Percentiles rank a stretch among this genome's conserved stretches.
Conservation (phyloP, 2,888 invertebrate genomes). For the Lingula anatina region DNA sequence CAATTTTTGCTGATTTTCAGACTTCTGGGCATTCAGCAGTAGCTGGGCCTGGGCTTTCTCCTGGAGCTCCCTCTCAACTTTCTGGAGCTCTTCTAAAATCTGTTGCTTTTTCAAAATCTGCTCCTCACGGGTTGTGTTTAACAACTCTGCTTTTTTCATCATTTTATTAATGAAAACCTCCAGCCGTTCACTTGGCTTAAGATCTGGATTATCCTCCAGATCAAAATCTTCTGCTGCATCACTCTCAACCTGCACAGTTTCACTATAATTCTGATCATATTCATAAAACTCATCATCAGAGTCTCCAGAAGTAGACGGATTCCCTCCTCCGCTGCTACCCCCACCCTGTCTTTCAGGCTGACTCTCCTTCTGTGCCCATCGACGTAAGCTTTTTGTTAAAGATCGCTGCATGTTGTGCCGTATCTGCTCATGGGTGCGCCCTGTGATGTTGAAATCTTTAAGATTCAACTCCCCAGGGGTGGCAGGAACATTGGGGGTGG, state of each 20-base stretch:
- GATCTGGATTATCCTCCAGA: slow-evolving; percentile 13
- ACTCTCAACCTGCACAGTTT: background rate
- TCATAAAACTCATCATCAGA: no score
- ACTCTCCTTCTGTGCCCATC: slow-evolving; percentile 9
- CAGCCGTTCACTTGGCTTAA: slow-evolving; percentile 47
- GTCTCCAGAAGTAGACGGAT: no score
- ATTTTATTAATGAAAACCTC: slow-evolving; percentile 51
- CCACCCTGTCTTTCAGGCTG: no score
- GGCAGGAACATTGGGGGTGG: slow-evolving; percentile 5
- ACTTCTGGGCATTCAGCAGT: slow-evolving; percentile 37
- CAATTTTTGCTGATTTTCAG: slow-evolving; percentile 36
- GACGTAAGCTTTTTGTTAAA: slow-evolving; percentile 19
- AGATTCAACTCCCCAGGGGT: no score
- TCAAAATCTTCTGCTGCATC: background rate
- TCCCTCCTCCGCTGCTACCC: no score
- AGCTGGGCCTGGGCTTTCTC: slow-evolving; percentile 57
- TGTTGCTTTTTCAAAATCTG: slow-evolving; percentile 64
- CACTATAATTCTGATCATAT: background rate
- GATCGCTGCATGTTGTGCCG: slow-evolving; percentile 35
- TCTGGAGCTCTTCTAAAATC: slow-evolving; percentile 67
- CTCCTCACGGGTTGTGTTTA: slow-evolving; percentile 54
- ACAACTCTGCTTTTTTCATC: slow-evolving; percentile 47
- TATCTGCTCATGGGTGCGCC: no score
- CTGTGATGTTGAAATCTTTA: no score
- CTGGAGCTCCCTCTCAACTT: slow-evolving; percentile 66